Evolutionary conservation across 2,113 vertebrate species (phyloP).

Genomic region (Galemys pyrenaicus): DNA sequence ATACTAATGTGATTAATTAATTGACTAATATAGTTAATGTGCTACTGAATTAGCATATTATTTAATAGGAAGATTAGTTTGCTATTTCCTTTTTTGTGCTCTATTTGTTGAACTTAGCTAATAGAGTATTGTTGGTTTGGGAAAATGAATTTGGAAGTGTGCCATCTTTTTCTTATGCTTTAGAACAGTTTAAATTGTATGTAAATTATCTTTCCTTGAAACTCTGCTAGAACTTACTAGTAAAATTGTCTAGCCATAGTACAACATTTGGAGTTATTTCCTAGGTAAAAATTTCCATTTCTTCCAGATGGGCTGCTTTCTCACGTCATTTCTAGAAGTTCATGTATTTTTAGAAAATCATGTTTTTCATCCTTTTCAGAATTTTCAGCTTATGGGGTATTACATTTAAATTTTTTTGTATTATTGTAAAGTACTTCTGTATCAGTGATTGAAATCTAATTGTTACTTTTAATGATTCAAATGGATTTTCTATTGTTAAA

Average conservation of each 20-base stretch:
- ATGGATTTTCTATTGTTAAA: slow-evolving; percentile 42
- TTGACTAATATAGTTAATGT: slow-evolving; percentile 33
- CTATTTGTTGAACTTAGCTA: slow-evolving; percentile 11
- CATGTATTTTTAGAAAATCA: not conserved
- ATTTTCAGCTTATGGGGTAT: not conserved
- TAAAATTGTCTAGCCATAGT: not conserved
- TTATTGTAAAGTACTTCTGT: not conserved
- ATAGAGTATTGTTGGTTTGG: slow-evolving; percentile 20
- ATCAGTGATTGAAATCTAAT: not conserved
- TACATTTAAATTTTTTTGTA: not conserved
- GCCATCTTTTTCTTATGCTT: not conserved
- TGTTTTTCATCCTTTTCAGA: slow-evolving; percentile 5
- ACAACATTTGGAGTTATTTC: not conserved
- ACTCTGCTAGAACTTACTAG: not conserved
- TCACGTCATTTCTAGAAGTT: slow-evolving; percentile 25
- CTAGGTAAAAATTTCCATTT: not conserved
- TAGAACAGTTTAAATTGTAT: not conserved
- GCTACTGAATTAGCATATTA: slow-evolving; percentile 13
- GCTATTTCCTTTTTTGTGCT: slow-evolving; percentile 25
- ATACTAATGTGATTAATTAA: slow-evolving; percentile 52
- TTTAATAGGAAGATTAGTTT: slow-evolving; percentile 40
- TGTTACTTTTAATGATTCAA: not conserved
- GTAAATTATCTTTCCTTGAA: slow-evolving; percentile 34
- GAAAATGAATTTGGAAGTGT: slow-evolving; percentile 10
- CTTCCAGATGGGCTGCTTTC: not conserved